Evolutionary conservation across 1,140 invertebrate genomes (phyloP).

Genomic region (Oedothorax gibbosus): DNA sequence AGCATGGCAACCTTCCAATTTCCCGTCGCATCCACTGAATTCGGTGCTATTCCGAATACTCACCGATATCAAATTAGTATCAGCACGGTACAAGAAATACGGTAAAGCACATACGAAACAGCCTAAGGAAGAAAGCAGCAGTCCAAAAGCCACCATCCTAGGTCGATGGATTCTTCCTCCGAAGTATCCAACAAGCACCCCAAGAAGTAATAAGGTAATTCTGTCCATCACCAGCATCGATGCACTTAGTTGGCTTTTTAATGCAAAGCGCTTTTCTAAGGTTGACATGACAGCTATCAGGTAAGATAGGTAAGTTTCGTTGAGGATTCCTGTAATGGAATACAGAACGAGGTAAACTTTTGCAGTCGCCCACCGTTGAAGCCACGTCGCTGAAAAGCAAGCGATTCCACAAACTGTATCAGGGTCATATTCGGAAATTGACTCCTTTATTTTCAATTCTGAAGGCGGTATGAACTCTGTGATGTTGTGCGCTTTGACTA

Average conservation of each 20-base stretch:
- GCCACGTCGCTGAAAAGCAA: conserved; percentile 67
- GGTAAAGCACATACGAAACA: conserved; percentile 77
- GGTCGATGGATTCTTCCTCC: conserved; percentile 78
- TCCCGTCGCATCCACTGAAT: conserved; percentile 2
- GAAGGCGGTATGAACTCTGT: too few species aligned
- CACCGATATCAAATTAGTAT: neutral
- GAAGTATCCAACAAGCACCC: conserved; percentile 75
- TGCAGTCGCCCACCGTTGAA: conserved; percentile 80
- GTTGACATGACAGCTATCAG: conserved; percentile 83
- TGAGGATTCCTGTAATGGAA: conserved; percentile 79
- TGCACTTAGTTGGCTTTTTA: conserved; percentile 81
- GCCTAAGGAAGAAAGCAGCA: conserved; percentile 77
- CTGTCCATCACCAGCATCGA: conserved; percentile 64
- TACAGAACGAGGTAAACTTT: conserved; percentile 80
- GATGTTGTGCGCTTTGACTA: too few species aligned
- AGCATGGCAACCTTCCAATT: conserved; percentile 5
- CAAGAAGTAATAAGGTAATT: conserved; percentile 48
- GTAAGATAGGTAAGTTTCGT: conserved; percentile 80
- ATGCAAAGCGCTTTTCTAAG: conserved; percentile 83
- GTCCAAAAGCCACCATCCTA: conserved; percentile 78
- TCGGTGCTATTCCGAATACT: conserved; percentile 2
- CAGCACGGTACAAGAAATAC: conserved; percentile 77
- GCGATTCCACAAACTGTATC: conserved; percentile 51
- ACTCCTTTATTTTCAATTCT: too few species aligned
- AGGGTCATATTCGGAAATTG: neutral